phyloP scores from a whole-genome alignment of 2,888 invertebrate genomes.

The Galerucella pusilla region DNA sequence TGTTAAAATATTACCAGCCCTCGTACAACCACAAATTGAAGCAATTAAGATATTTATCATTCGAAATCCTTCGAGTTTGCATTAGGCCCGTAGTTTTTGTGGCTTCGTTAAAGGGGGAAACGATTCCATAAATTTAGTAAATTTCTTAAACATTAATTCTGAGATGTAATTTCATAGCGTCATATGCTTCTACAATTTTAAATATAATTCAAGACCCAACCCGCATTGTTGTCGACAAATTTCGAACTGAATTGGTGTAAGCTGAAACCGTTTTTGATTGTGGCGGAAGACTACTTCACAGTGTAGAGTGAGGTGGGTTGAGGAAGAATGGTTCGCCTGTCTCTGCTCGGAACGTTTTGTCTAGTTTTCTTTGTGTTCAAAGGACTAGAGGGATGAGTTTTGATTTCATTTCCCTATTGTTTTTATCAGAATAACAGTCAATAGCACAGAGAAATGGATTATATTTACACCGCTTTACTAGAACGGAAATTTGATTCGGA shows the following conservation, averaged over 20 bases:
- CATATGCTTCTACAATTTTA: constrained; percentile 18
- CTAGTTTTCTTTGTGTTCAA: constrained; percentile 16
- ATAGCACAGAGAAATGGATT: neutral
- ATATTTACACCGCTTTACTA: neutral
- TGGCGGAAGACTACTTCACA: constrained; percentile 6
- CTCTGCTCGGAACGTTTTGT: constrained; percentile 5
- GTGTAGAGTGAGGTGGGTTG: neutral
- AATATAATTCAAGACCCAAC: constrained; percentile 14
- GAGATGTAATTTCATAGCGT: constrained; percentile 21
- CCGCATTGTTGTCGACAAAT: constrained; percentile 12
- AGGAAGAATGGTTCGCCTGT: neutral
- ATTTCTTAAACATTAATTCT: constrained; percentile 9
- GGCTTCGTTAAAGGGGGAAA: constrained; percentile 7
- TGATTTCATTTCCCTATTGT: constrained; percentile 5
- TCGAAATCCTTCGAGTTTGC: constrained; percentile 18
- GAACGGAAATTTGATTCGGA: neutral
- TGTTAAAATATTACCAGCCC: neutral
- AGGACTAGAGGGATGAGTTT: neutral
- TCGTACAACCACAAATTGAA: constrained; percentile 17
- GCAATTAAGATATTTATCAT: constrained; percentile 24
- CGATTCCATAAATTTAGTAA: constrained; percentile 18
- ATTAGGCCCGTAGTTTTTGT: constrained; percentile 20
- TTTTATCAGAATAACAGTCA: constrained; percentile 8
- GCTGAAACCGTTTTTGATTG: constrained; percentile 3
- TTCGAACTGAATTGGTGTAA: constrained; percentile 15